Evolutionary conservation across 1,140 invertebrate species (phyloP), one percentile per base, ranked within the genome.

Genomic region (Sitophilus oryzae): DNA sequence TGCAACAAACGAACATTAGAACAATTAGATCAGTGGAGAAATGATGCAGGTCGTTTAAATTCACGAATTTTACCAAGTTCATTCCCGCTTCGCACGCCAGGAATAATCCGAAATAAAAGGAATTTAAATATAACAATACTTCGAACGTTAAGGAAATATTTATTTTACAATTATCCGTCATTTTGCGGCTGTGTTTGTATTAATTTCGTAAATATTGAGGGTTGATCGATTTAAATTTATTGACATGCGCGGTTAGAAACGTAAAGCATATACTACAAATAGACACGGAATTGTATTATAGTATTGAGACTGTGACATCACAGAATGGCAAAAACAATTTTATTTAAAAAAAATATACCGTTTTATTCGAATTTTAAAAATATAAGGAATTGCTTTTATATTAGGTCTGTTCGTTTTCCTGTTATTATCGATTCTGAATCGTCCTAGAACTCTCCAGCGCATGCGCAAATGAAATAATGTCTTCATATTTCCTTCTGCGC

Each of bases 91-190:
- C 87, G 64, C 84, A 86, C 40, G 86, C 78, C 11, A 85, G 82
- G 71, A 89, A 90, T 79, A 90, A 83, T 51, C 85, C 85, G 64
- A 90, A 85, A 74, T 90, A 91, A 73, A 88, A 90, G 11, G 84
- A 88, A 72, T 90, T 89, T 38, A 90, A 72, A 66, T 89, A 89
- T 63, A 89, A 77, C 21, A 89, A 70, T 68, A 89, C 85, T 74
- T 89, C 87, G 63, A 87, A 89, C 2, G 82, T 83, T 65, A 89
- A 74, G 57, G 84, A 86, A 2, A 83, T 84, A 69, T 85, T 86
- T 51, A 84, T 80, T 23, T 30, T 35, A 19, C 55, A 57, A 35
- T 57, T 57, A 21, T 52, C 47, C 22, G 46, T 45, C 54, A 56
- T 56, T 56, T 56, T 30, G 11, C 10, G 21, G 14, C 25, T 9